A percentile compares a stretch with the other conserved stretches of the same genome.
Conservation (phyloP, 2,888 invertebrate species). For the Temnothorax unifasciatus region DNA sequence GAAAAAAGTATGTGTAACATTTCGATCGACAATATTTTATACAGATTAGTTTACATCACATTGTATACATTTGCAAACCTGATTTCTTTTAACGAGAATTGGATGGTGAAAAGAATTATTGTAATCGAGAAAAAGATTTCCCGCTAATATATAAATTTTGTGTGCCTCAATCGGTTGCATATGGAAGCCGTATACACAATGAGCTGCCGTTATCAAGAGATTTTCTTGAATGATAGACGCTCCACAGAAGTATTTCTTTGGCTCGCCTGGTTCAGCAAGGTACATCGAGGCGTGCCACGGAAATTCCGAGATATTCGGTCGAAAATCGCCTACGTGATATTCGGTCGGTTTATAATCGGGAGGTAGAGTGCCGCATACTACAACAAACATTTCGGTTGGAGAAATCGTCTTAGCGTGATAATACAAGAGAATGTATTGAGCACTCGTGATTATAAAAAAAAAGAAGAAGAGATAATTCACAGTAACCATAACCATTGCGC, state of each 20-base stretch:
- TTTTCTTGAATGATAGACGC: constrained; percentile 84
- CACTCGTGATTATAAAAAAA: too few relatives aligned
- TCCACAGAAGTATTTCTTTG: constrained; percentile 83
- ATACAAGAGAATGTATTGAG: too few relatives aligned
- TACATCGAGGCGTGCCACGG: constrained; percentile 86
- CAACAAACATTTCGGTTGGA: constrained; percentile 65
- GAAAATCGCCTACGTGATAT: constrained; percentile 78
- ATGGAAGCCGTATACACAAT: too few relatives aligned
- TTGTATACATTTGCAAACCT: constrained; percentile 67
- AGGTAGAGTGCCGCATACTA: constrained; percentile 82
- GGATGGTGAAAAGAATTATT: constrained; percentile 73
- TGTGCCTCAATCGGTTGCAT: constrained; percentile 65
- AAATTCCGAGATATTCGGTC: constrained; percentile 80
- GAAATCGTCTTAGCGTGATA: background rate
- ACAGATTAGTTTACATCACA: background rate
- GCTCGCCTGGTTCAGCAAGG: constrained; percentile 41
- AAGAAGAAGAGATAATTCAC: constrained; percentile 61
- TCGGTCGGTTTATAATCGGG: constrained; percentile 71
- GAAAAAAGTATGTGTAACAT: constrained; percentile 52
- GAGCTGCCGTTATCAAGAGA: constrained; percentile 85
- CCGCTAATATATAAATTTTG: constrained; percentile 79
- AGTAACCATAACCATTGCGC: constrained; percentile 25
- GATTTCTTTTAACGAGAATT: constrained; percentile 72
- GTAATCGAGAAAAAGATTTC: constrained; percentile 83
- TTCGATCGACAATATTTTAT: background rate